Base-by-base conservation (phyloP, 2,888 invertebrate genomes). In the Tipula helvola region DNA sequence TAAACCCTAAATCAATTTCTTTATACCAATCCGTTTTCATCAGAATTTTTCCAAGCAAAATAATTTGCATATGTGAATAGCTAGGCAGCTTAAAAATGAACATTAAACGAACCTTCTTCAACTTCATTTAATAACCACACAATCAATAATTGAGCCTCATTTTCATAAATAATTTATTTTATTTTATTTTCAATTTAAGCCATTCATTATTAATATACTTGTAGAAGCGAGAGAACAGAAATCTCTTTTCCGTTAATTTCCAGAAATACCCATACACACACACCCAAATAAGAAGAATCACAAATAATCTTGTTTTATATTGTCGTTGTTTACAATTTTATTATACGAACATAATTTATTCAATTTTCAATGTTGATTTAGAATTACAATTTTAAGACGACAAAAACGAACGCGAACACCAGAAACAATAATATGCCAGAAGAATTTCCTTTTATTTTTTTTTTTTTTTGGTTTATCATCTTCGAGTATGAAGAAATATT, bases 321-420 rank as follows among this genome's bases (percentile, higher is more conserved):
- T 57, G 57, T 0, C 10, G 57, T 10, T 18, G 57, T 71, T 28
- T 28, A 18, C 8, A 71, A 71, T 28, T 28, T 52, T 52, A 52
- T 52, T 44, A n/a, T 52, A 16, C 4, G 10, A 28, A 28, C 28
- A 71, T 71, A 71, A 71, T 71, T 71, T 71, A 71, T 71, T 71
- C 71, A 71, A 71, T 71, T 71, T 71, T 71, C 71, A 71, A 71
- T 71, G 71, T 71, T 71, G 71, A 71, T 71, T 71, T 71, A 71
- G 71, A 71, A 71, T 71, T 71, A 71, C 71, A 71, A 28, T 28
- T 71, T 71, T 71, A 71, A 71, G 71, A 71, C 18, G 71, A 71
- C 71, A 71, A 71, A 71, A 71, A 8, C 16, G 16, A 57, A n/a
- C n/a, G 52, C 16, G 7, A 7, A 57, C 52, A 57, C 52, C 16